Conservation (phyloP, 2,888 invertebrate species). For the Andrena bicolor region DNA sequence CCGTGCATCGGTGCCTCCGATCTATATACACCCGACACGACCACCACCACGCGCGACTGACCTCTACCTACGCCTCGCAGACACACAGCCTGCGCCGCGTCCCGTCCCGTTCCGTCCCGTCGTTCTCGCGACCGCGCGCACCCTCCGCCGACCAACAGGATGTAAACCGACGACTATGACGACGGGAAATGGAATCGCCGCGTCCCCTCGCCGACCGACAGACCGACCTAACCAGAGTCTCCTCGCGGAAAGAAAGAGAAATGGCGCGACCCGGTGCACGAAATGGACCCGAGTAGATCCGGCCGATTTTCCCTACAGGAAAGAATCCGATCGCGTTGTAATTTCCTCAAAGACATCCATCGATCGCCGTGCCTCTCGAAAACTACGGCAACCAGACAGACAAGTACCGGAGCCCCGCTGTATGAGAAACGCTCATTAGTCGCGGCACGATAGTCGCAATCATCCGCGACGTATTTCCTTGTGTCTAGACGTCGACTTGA, state of each 20-base stretch:
- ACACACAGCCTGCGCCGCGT: conserved; percentile 28
- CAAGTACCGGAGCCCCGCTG: background rate
- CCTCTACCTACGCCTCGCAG: conserved; percentile 54
- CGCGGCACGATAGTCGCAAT: background rate
- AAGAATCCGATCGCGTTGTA: background rate
- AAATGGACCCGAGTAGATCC: background rate
- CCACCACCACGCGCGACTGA: conserved; percentile 57
- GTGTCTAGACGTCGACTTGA: conserved; percentile 7
- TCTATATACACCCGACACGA: conserved; percentile 50
- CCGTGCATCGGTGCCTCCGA: conserved; percentile 76
- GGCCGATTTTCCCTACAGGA: background rate
- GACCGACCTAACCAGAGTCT: background rate
- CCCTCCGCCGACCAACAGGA: conserved; percentile 74
- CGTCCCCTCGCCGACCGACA: conserved; percentile 35
- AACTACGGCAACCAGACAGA: background rate
- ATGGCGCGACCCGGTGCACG: background rate
- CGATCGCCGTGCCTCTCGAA: background rate
- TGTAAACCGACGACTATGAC: conserved; percentile 79
- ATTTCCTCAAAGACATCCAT: conserved; percentile 1
- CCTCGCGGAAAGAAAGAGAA: background rate
- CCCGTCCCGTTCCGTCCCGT: conserved; percentile 12
- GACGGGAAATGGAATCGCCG: conserved; percentile 78
- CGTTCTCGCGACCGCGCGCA: conserved; percentile 55
- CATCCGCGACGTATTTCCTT: conserved; percentile 7
- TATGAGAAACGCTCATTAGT: conserved; percentile 5